phyloP scores from a whole-genome alignment of 2,113 vertebrate genomes.

The Psilopsiagon aurifrons region DNA sequence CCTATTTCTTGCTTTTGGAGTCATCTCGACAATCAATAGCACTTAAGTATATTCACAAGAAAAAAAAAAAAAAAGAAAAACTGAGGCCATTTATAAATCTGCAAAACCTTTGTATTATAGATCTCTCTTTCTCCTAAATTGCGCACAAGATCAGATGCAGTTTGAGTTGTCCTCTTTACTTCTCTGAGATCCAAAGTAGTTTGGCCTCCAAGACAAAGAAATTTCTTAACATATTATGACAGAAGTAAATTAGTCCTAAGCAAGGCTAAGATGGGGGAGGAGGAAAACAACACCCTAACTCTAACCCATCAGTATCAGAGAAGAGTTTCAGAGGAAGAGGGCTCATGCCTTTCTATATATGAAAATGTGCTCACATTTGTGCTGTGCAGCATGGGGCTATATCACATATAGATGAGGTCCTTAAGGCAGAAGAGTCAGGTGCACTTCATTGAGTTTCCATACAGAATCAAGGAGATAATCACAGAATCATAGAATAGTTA shows the following conservation, averaged over 20 bases:
- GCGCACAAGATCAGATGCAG: not conserved
- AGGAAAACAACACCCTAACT: not conserved
- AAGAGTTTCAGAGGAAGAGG: not conserved
- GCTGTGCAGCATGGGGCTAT: not conserved
- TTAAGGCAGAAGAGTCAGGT: not conserved
- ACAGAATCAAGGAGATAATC: not conserved
- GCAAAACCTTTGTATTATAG: not conserved
- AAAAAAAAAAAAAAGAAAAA: fast-evolving
- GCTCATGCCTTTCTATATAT: not conserved
- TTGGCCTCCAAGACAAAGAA: not conserved
- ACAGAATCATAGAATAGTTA: too few relatives aligned
- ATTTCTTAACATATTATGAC: not conserved
- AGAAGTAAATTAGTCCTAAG: not conserved
- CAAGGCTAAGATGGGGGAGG: not conserved
- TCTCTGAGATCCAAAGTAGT: not conserved
- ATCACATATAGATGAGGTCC: not conserved
- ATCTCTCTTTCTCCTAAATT: not conserved
- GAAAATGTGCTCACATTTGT: not conserved
- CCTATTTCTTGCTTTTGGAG: not conserved
- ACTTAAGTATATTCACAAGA: not conserved
- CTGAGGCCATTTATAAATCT: not conserved
- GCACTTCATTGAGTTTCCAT: not conserved
- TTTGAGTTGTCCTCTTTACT: not conserved
- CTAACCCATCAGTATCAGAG: not conserved
- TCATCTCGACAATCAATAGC: not conserved